Percentiles rank a stretch among this genome's conserved stretches.
Evolutionary conservation across 2,797 vertebrate species (phyloP).

Genomic region (Lagocephalus sceleratus): DNA sequence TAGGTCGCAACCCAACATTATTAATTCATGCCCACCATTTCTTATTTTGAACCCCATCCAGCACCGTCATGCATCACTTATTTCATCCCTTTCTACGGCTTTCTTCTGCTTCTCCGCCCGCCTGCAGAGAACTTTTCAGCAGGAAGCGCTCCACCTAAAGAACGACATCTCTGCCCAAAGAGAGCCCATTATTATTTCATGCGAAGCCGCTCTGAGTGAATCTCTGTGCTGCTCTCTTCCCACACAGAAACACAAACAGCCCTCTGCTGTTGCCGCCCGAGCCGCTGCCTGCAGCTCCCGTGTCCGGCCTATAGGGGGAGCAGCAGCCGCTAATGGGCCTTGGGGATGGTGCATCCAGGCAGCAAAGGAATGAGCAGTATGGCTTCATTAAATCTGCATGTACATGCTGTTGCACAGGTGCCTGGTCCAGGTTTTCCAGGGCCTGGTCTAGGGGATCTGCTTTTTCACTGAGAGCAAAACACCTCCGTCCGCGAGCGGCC

Average conservation of each 20-base stretch:
- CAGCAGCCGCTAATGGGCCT: slow-evolving; percentile 14
- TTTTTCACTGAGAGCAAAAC: background rate
- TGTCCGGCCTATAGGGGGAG: slow-evolving; percentile 39
- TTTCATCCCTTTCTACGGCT: background rate
- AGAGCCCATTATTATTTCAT: slow-evolving; percentile 10
- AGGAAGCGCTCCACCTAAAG: slow-evolving; percentile 7
- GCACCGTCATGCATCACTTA: slow-evolving; percentile 8
- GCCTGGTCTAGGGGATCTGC: background rate
- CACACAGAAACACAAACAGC: no score
- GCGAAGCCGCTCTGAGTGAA: no score
- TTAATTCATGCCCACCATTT: slow-evolving; percentile 24
- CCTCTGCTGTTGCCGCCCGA: no score
- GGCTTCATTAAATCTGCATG: slow-evolving; percentile 61
- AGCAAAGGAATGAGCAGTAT: slow-evolving; percentile 42
- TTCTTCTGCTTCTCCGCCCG: background rate
- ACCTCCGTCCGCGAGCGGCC: slow-evolving; percentile 1
- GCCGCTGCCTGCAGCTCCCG: no score
- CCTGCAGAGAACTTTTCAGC: slow-evolving; percentile 11
- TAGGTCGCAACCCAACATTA: slow-evolving; percentile 11
- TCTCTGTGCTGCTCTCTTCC: no score
- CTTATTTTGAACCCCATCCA: slow-evolving; percentile 9
- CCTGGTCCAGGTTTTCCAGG: slow-evolving; percentile 26
- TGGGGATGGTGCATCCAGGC: slow-evolving; percentile 43
- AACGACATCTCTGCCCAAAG: slow-evolving; percentile 8
- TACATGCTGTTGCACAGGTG: slow-evolving; percentile 47